phyloP scores from a whole-genome alignment of 2,797 vertebrate genomes.

The Peromyscus aztecus region DNA sequence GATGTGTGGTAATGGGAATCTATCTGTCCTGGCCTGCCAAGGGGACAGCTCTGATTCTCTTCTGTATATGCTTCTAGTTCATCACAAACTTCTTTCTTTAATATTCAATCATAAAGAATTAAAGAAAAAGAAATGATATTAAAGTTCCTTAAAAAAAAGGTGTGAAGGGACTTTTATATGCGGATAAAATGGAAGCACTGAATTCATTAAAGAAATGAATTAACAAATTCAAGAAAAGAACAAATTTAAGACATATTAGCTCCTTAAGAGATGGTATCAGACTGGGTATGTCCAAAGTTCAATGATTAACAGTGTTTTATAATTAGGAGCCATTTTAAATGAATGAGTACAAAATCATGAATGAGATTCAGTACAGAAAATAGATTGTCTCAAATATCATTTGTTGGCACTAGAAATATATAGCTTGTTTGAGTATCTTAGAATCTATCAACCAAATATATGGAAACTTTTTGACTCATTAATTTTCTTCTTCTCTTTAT shows the following conservation, averaged over 20 bases:
- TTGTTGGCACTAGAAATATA: not conserved
- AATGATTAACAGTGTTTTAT: not conserved
- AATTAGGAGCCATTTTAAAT: not conserved
- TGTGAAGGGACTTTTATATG: not conserved
- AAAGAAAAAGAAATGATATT: not conserved
- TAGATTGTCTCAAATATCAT: not conserved
- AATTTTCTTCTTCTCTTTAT: not conserved
- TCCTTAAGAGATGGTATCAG: not conserved
- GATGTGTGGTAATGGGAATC: rapidly evolving
- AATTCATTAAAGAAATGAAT: not conserved
- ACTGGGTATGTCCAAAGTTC: not conserved
- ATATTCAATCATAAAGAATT: not conserved
- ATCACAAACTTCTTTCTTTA: not conserved
- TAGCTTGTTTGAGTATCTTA: not conserved
- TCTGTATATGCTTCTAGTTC: not conserved
- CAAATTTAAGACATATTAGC: not conserved
- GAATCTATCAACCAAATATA: not conserved
- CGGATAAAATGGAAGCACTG: not conserved
- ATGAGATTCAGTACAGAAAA: not conserved
- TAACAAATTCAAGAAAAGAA: not conserved
- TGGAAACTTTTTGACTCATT: not conserved
- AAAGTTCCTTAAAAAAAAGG: not conserved
- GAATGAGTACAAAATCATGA: not conserved
- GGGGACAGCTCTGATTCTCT: rapidly evolving
- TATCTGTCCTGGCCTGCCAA: rapidly evolving